Base-by-base conservation (phyloP, 2,797 vertebrate genomes). In the Antennarius maculatus region DNA sequence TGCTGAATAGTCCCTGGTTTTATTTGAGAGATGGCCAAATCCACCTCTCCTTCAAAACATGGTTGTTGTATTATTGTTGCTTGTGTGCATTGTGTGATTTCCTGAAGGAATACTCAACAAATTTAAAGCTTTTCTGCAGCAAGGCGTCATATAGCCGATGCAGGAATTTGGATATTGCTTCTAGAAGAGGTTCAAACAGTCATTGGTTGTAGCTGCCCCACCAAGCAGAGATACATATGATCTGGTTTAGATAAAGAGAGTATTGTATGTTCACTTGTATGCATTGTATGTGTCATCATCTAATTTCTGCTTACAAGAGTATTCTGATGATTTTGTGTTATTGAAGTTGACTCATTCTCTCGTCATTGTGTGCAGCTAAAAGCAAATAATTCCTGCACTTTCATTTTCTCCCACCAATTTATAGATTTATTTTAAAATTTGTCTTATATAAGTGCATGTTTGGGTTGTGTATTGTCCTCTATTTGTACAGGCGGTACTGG, bases 1-100 rank as follows among this genome's bases (percentile, higher is more conserved):
- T 18, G 47, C 16, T 17, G 27, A 54, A 17, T 3, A 18, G 13
- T 13, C 12, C 29, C 47, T 3, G 2, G n/a, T 72, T 37, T 15
- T 34, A 28, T 54, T 16, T 3, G n/a, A 57, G 1, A 61, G 17
- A 49, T 14, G 29, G 17, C 9, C 6, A 28, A n/a, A 29, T 28
- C 16, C 14, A 18, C 1, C 13, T 29, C 1, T 10, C n/a, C 55
- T 37, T 34, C 13, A 54, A 10, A 41, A 47, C 11, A 14, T 23
- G 12, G 15, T 48, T 1, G 11, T 43, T 15, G 10, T 9, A 23
- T 61, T 72, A 16, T 53, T 45, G 57, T 5, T 43, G 4, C 23
- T 45, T 50, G 14, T 42, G 13, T 51, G 34, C 42, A 31, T 2
- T 48, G 39, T 46, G 29, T 62, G 16, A 59, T 70, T 67, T 63